These are phyloP conservation scores for Pseudomugil tenellus DNA, from an alignment of 2,797 vertebrate genomes.

Conservation along the genomic window DNA sequence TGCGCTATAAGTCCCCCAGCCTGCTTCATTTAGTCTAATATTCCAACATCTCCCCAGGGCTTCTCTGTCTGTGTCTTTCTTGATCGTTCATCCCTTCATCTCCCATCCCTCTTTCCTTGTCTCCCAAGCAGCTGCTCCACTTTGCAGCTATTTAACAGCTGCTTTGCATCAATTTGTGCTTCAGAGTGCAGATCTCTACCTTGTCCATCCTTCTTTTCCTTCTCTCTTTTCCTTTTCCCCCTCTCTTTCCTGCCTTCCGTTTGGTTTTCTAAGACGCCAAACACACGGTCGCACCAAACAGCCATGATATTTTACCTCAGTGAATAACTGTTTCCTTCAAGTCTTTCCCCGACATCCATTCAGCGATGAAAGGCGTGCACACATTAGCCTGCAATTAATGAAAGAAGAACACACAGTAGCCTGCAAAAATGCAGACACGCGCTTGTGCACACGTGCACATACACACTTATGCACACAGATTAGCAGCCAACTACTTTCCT, in stretches of 20 bases:
- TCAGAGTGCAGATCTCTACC: conserved; percentile 71
- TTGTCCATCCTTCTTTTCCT: conserved; percentile 53
- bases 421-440: conserved; percentile 16
- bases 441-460: background rate
- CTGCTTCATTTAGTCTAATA: conserved; percentile 69
- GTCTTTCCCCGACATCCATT: conserved; percentile 61
- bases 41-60: conserved; percentile 66
- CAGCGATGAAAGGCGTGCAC: conserved; percentile 53
- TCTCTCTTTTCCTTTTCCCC: conserved; percentile 23
- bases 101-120: conserved; percentile 55
- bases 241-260: conserved; percentile 25
- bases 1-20: conserved; percentile 46
- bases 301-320: conserved; percentile 64
- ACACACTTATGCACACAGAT: conserved; percentile 41
- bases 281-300: conserved; percentile 40
- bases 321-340: conserved; percentile 64
- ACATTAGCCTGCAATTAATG: conserved; percentile 42
- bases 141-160: conserved; percentile 81
- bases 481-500: conserved; percentile 53
- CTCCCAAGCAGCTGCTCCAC: conserved; percentile 76
- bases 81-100: conserved; percentile 65
- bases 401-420: conserved; percentile 42
- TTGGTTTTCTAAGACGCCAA: conserved; percentile 50
- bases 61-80: conserved; percentile 45
- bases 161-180: conserved; percentile 76